Percentiles rank a stretch among this genome's conserved stretches.
These are phyloP conservation scores for Adrianichthys oophorus DNA, from an alignment of 2,797 vertebrate genomes.

Conservation along the genomic window DNA sequence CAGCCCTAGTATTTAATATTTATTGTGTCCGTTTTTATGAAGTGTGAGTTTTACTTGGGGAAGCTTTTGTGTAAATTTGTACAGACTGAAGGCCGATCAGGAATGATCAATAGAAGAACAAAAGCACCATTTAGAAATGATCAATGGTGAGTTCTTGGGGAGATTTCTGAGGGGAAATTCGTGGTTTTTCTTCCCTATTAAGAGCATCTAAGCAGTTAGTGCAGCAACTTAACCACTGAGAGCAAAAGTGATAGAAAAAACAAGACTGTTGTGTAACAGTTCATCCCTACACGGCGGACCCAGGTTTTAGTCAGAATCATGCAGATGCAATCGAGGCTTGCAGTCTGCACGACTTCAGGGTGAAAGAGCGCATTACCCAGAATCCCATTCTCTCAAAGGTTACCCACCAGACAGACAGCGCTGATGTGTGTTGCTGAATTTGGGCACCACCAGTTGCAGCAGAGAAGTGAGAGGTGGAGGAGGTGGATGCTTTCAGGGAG, in stretches of 20 bases:
- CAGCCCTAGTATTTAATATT: not conserved
- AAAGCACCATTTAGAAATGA: conserved; percentile 3
- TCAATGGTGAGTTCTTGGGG: not conserved
- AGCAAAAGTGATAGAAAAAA: too few relatives aligned
- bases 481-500: conserved; percentile 79
- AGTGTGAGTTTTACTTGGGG: not conserved
- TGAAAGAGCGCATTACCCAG: conserved; percentile 22
- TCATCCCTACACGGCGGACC: too few relatives aligned
- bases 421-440: conserved; percentile 51
- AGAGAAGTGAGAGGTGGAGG: conserved; percentile 26
- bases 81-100: not conserved
- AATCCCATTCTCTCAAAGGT: conserved; percentile 45
- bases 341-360: conserved; percentile 16
- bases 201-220: not conserved
- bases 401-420: conserved; percentile 78
- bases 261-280: too few relatives aligned
- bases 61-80: not conserved
- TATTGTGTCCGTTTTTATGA: not conserved
- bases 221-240: too few relatives aligned
- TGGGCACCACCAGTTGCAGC: conserved; percentile 83
- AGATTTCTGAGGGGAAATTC: conserved; percentile 18
- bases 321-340: conserved; percentile 3
- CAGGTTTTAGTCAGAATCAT: not conserved
- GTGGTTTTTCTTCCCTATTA: not conserved
- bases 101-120: too few relatives aligned